A percentile compares a stretch with the other conserved stretches of the same genome.
These are phyloP conservation scores for Epizoanthus scotinus DNA, from an alignment of 92 coral and sea anemone species.

Conservation along the genomic window DNA sequence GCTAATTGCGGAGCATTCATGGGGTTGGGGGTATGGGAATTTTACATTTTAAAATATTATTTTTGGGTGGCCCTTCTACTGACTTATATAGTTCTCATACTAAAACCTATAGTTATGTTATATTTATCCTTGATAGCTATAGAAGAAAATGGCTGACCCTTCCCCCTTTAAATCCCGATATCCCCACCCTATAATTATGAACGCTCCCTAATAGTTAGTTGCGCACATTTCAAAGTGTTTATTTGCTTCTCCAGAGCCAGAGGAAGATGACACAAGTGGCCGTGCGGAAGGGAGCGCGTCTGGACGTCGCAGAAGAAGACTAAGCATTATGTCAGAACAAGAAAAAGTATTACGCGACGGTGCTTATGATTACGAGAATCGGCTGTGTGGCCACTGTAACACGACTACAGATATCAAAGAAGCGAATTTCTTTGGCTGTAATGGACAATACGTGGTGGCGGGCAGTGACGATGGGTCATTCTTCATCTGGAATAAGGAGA, in stretches of 20 bases:
- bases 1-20: too few relatives aligned
- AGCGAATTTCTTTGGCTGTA: conserved; percentile 93
- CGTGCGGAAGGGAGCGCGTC: conserved; percentile 45
- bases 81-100: too few relatives aligned
- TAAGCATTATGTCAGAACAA: conserved; percentile 79
- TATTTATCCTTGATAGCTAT: too few relatives aligned
- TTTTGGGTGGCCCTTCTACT: too few relatives aligned
- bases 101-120: too few relatives aligned
- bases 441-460: conserved; percentile 95
- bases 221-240: background rate
- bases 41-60: too few relatives aligned
- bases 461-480: conserved; percentile 99
- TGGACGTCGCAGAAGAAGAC: conserved; percentile 69
- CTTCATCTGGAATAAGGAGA: conserved; percentile 89
- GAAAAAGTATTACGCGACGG: conserved; percentile 73
- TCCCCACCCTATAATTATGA: too few relatives aligned
- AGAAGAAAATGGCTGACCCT: too few relatives aligned
- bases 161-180: too few relatives aligned
- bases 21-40: too few relatives aligned
- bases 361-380: conserved; percentile 77
- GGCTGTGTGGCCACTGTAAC: conserved; percentile 98
- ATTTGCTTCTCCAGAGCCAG: conserved; percentile 40
- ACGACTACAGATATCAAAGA: conserved; percentile 98
- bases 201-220: too few relatives aligned
- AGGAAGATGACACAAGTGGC: conserved; percentile 39